These are phyloP conservation scores for Phalacrocorax carbo DNA, from an alignment of 2,113 vertebrate genomes.

Conservation along the genomic window DNA sequence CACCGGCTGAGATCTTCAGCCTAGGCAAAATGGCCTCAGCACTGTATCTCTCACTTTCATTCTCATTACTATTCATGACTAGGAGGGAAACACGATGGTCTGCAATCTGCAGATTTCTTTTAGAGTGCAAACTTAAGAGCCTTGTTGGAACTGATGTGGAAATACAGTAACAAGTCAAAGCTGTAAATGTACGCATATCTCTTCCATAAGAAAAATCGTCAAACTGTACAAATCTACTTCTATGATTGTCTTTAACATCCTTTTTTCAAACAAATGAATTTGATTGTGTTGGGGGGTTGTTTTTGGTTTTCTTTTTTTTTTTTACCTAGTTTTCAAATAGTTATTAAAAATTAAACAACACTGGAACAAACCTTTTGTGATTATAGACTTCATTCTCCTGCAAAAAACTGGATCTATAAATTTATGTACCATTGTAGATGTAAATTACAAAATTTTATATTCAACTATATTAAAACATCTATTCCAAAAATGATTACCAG, in stretches of 20 bases:
- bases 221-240: constrained; percentile 60
- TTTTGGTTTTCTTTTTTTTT: neutral
- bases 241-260: constrained; percentile 70
- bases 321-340: constrained; percentile 73
- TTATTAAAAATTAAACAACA: constrained; percentile 84
- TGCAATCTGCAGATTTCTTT: constrained; percentile 71
- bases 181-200: neutral
- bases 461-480: constrained; percentile 87
- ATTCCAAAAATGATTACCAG: constrained; percentile 88
- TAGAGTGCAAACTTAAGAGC: constrained; percentile 52
- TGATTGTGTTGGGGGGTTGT: constrained; percentile 23
- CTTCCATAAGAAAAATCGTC: neutral
- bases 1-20: constrained; percentile 51
- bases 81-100: constrained; percentile 52
- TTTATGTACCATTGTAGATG: constrained; percentile 84
- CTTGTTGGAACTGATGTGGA: constrained; percentile 18
- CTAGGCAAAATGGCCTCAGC: constrained; percentile 54
- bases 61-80: constrained; percentile 66
- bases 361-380: constrained; percentile 76
- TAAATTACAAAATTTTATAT: constrained; percentile 88
- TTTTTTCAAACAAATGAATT: constrained; percentile 72
- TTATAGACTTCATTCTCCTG: constrained; percentile 75
- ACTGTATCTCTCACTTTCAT: constrained; percentile 44
- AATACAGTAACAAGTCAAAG: constrained; percentile 32
- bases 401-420: constrained; percentile 84